Conservation (phyloP, 2,888 invertebrate species). For the Folsomia candida region DNA sequence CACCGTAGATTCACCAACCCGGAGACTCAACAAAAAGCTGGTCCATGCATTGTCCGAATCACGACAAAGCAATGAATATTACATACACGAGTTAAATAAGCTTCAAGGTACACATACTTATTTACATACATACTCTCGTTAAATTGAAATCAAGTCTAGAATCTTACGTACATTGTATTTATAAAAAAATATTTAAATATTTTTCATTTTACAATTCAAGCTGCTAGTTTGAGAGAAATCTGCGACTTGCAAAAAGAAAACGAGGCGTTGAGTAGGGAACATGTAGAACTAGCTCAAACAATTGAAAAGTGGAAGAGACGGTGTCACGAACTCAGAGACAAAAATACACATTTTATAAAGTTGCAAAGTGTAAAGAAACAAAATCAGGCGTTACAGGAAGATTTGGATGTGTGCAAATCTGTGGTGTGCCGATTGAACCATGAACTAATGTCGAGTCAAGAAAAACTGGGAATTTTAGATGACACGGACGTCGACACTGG, state of each 20-base stretch:
- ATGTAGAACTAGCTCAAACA: conserved; percentile 25
- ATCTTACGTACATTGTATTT: background rate
- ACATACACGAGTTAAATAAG: conserved; percentile 20
- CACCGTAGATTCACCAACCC: conserved; percentile 3
- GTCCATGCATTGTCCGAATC: conserved; percentile 21
- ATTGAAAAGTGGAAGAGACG: conserved; percentile 27
- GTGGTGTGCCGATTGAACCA: conserved; percentile 45
- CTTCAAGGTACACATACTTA: conserved; percentile 25
- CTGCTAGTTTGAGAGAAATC: conserved; percentile 1
- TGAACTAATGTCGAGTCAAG: conserved; percentile 44
- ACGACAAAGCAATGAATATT: conserved; percentile 23
- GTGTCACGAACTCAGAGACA: conserved; percentile 35
- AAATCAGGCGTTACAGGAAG: conserved; percentile 40
- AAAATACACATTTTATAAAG: conserved; percentile 34
- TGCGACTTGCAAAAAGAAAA: conserved; percentile 21
- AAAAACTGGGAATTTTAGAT: conserved; percentile 29
- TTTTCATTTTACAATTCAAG: background rate
- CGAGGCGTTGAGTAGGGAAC: conserved; percentile 23
- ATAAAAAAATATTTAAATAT: background rate
- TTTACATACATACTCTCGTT: no score
- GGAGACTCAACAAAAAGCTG: conserved; percentile 15
- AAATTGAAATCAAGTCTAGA: background rate
- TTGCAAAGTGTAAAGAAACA: conserved; percentile 38
- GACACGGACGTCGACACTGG: background rate
- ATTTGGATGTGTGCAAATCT: conserved; percentile 45